Evolutionary conservation across 2,797 vertebrate genomes (phyloP).

Genomic region (Pogonophryne albipinna): DNA sequence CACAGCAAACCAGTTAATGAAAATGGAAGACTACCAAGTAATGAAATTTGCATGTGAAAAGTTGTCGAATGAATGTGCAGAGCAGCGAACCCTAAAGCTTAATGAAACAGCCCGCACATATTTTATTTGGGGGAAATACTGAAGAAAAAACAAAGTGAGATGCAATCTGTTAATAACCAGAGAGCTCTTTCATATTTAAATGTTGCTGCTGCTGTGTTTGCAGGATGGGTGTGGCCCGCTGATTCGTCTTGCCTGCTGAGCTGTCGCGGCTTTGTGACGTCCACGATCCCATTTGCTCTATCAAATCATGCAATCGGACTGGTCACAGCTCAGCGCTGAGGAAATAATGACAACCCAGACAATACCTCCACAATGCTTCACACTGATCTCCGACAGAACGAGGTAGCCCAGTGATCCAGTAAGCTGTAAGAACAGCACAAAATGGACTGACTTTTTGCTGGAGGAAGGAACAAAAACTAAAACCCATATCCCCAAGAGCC

Average conservation of each 20-base stretch:
- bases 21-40: constrained; percentile 63
- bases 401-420: constrained; percentile 48
- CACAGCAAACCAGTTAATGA: constrained; percentile 63
- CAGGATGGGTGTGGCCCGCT: constrained; percentile 77
- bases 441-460: constrained; percentile 76
- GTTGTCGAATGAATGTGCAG: constrained; percentile 53
- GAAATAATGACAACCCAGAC: constrained; percentile 55
- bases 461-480: constrained; percentile 43
- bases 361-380: constrained; percentile 40
- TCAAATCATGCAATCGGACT: constrained; percentile 60
- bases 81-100: constrained; percentile 41
- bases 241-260: constrained; percentile 75
- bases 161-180: constrained; percentile 78
- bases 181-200: constrained; percentile 81
- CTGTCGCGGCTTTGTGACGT: constrained; percentile 79
- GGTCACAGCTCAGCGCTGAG: constrained; percentile 50
- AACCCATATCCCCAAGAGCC: constrained; percentile 70
- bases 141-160: constrained; percentile 55
- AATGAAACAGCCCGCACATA: constrained; percentile 57
- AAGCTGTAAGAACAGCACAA: constrained; percentile 62
- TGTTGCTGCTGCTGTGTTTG: constrained; percentile 65
- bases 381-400: constrained; percentile 49
- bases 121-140: constrained; percentile 51
- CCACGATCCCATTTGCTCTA: constrained; percentile 64
- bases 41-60: constrained; percentile 69